These are phyloP conservation scores for Lycodopsis pacificus DNA, from an alignment of 2,797 vertebrate genomes.

Conservation along the genomic window DNA sequence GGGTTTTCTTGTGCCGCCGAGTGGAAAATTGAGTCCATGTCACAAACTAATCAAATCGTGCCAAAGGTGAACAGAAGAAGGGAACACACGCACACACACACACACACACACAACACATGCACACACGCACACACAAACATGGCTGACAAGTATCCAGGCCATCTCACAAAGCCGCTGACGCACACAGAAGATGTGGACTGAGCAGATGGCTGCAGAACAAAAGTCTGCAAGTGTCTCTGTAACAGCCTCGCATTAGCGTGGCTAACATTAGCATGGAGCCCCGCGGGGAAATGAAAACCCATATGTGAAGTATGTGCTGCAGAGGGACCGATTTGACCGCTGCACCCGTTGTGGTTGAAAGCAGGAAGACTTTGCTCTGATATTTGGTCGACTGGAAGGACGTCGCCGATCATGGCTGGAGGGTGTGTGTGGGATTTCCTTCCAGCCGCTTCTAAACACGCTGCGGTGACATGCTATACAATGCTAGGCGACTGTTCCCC, in stretches of 20 bases:
- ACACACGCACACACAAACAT: not conserved
- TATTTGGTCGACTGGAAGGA: slow-evolving; percentile 58
- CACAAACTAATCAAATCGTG: slow-evolving; percentile 82
- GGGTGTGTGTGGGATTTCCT: slow-evolving; percentile 18
- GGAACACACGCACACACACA: slow-evolving; percentile 6
- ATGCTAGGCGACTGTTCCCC: slow-evolving; percentile 54
- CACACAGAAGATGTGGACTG: slow-evolving; percentile 57
- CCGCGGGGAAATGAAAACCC: slow-evolving; percentile 50
- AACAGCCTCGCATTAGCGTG: slow-evolving; percentile 22
- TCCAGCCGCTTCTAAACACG: slow-evolving; percentile 43
- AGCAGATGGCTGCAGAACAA: slow-evolving; percentile 73
- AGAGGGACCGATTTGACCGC: slow-evolving; percentile 35
- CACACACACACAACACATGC: not conserved
- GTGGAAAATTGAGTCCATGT: slow-evolving; percentile 84
- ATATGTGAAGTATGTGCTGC: slow-evolving; percentile 43
- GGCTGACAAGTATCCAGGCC: slow-evolving; percentile 62
- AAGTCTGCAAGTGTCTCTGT: slow-evolving; percentile 49
- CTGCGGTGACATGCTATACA: slow-evolving; percentile 60
- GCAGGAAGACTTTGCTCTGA: slow-evolving; percentile 67
- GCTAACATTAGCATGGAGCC: slow-evolving; percentile 42
- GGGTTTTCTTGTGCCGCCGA: slow-evolving; percentile 74
- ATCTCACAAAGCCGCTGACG: slow-evolving; percentile 64
- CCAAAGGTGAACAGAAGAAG: slow-evolving; percentile 67
- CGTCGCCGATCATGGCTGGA: slow-evolving; percentile 22
- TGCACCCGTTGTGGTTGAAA: slow-evolving; percentile 42